A percentile compares a stretch with the other conserved stretches of the same genome.
Conservation (phyloP, 2,888 invertebrate species). For the Trichogramma dendrolimi region DNA sequence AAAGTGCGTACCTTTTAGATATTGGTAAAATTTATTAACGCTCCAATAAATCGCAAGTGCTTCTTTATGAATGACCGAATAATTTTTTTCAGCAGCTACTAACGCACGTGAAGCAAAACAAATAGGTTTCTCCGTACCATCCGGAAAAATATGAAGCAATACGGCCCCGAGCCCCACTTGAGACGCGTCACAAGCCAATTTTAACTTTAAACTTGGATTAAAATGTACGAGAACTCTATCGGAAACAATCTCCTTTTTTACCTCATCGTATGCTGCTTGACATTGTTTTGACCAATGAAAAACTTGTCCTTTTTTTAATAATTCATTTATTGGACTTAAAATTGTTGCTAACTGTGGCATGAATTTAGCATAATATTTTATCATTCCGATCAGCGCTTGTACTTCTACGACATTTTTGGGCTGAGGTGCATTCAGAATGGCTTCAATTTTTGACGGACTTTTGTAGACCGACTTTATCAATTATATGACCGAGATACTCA, state of each 20-base stretch:
- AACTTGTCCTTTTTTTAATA: not conserved
- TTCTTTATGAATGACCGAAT: constrained; percentile 41
- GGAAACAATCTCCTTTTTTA: constrained; percentile 34
- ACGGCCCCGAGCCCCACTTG: constrained; percentile 37
- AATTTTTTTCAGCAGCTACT: constrained; percentile 39
- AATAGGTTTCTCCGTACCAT: constrained; percentile 38
- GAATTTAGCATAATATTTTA: constrained; percentile 22
- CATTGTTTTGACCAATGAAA: constrained; percentile 10
- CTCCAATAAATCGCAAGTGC: constrained; percentile 43
- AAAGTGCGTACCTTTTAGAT: constrained; percentile 40
- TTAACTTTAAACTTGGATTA: not conserved
- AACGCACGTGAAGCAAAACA: constrained; percentile 38
- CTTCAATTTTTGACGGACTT: too few relatives aligned
- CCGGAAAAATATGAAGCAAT: constrained; percentile 33
- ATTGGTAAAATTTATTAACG: constrained; percentile 41
- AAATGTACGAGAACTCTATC: not conserved
- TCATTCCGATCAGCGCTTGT: too few relatives aligned
- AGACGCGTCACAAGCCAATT: constrained; percentile 10
- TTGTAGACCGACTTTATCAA: too few relatives aligned
- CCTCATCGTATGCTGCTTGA: constrained; percentile 2
- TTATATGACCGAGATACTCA: too few relatives aligned
- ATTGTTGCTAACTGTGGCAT: constrained; percentile 15
- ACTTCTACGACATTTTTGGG: too few relatives aligned
- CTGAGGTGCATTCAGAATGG: too few relatives aligned
- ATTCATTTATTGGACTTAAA: constrained; percentile 7